Percentiles rank a stretch among this genome's conserved stretches.
Conservation (phyloP, 2,113 vertebrate genomes). For the Alethe castanea region DNA sequence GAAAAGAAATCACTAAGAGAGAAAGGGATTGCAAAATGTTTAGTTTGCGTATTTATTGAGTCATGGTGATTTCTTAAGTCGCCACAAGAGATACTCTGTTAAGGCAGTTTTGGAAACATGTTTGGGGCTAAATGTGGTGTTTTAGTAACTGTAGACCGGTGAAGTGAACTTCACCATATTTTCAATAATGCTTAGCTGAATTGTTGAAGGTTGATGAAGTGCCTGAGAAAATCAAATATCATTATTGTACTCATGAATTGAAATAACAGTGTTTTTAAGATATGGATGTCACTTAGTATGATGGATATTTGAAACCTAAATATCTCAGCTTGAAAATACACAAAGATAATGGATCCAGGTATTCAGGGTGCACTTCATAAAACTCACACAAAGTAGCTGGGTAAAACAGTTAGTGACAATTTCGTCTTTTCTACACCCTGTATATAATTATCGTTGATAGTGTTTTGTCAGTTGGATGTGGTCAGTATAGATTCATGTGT, state of each 20-base stretch:
- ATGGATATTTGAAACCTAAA: not conserved
- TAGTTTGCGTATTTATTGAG: not conserved
- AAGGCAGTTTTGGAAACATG: not conserved
- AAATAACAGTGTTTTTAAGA: not conserved
- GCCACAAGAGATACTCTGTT: not conserved
- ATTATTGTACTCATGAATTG: not conserved
- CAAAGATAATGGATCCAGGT: not conserved
- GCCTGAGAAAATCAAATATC: not conserved
- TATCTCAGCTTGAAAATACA: not conserved
- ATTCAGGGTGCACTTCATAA: not conserved
- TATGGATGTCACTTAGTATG: not conserved
- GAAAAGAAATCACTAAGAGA: not conserved
- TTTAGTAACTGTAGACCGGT: not conserved
- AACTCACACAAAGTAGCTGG: not conserved
- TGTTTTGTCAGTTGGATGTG: constrained; percentile 68
- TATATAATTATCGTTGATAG: constrained; percentile 24
- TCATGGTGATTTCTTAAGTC: not conserved
- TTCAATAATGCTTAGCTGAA: not conserved
- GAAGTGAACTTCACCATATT: not conserved
- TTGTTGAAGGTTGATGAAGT: not conserved
- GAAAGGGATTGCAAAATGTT: not conserved
- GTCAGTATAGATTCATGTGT: constrained; percentile 56
- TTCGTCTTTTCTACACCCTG: not conserved
- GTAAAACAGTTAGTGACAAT: not conserved
- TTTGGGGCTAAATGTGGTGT: not conserved